Percentiles rank a stretch among this genome's conserved stretches.
phyloP scores from a whole-genome alignment of 2,888 invertebrate species.

The Drosophila engyochracea region DNA sequence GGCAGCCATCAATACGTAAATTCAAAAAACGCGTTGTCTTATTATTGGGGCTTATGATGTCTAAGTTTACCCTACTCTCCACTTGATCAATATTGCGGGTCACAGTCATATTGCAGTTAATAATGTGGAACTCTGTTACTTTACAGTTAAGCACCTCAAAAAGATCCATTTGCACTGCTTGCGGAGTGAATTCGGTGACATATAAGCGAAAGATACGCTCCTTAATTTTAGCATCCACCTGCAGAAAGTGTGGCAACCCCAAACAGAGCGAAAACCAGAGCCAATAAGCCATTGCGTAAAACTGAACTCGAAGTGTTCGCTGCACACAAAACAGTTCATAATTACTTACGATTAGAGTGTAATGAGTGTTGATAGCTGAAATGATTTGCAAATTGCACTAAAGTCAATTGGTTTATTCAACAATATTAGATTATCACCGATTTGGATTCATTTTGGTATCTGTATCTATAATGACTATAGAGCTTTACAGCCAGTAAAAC shows the following conservation, averaged over 20 bases:
- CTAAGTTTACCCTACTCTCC: conserved; percentile 12
- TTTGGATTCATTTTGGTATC: background rate
- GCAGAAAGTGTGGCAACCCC: conserved; percentile 8
- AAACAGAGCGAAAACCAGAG: conserved; percentile 11
- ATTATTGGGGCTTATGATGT: conserved; percentile 6
- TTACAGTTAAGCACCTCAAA: conserved; percentile 13
- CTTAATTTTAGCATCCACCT: background rate
- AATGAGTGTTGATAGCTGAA: background rate
- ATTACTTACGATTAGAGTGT: background rate
- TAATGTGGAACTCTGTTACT: conserved; percentile 12
- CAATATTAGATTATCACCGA: background rate
- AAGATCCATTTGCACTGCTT: background rate
- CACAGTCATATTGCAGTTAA: conserved; percentile 30
- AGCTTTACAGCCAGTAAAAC: background rate
- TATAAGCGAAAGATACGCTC: conserved; percentile 28
- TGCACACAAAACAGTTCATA: background rate
- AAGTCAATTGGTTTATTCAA: background rate
- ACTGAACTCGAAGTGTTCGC: background rate
- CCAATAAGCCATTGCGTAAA: conserved; percentile 11
- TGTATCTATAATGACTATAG: background rate
- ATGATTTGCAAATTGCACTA: background rate
- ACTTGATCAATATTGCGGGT: conserved; percentile 14
- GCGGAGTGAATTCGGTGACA: conserved; percentile 22
- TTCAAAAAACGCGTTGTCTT: conserved; percentile 20
- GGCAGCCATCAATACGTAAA: conserved; percentile 36